Percentiles rank a stretch among this genome's conserved stretches.
Conservation (phyloP, 2,888 invertebrate species). For the Augiades crinisus region DNA sequence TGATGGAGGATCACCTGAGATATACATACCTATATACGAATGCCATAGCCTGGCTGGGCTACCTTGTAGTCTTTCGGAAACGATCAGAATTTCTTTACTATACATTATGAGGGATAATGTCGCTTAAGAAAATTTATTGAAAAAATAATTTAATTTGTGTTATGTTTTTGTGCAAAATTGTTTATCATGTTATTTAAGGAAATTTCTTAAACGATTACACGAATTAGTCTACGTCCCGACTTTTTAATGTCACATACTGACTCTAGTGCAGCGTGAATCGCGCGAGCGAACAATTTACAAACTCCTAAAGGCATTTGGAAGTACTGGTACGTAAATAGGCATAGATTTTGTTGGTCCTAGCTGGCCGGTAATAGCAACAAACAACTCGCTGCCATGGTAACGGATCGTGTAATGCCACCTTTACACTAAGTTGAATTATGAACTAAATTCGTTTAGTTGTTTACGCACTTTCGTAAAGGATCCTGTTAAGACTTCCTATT, state of each 20-base stretch:
- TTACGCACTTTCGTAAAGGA: neutral
- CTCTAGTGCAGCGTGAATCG: constrained; percentile 57
- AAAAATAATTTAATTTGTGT: too few species aligned
- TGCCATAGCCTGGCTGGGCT: too few species aligned
- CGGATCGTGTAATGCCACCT: constrained; percentile 30
- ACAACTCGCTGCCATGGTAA: constrained; percentile 41
- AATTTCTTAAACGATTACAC: too few species aligned
- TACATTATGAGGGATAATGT: too few species aligned
- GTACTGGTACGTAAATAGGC: constrained; percentile 34
- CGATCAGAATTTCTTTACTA: too few species aligned
- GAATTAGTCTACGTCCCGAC: neutral
- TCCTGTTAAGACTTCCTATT: too few species aligned
- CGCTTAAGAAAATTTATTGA: too few species aligned
- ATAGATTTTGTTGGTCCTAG: constrained; percentile 40
- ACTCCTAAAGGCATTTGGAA: constrained; percentile 67
- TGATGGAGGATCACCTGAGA: too few species aligned
- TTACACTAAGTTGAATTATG: neutral
- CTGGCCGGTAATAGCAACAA: constrained; percentile 38
- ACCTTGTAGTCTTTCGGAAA: too few species aligned
- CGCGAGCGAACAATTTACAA: constrained; percentile 64
- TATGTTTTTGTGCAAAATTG: too few species aligned
- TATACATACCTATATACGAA: too few species aligned
- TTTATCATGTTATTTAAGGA: too few species aligned
- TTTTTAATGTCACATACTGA: neutral
- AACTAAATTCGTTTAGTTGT: neutral